phyloP scores from a whole-genome alignment of 2,113 vertebrate genomes.

The Corythornis madagascariensis region DNA sequence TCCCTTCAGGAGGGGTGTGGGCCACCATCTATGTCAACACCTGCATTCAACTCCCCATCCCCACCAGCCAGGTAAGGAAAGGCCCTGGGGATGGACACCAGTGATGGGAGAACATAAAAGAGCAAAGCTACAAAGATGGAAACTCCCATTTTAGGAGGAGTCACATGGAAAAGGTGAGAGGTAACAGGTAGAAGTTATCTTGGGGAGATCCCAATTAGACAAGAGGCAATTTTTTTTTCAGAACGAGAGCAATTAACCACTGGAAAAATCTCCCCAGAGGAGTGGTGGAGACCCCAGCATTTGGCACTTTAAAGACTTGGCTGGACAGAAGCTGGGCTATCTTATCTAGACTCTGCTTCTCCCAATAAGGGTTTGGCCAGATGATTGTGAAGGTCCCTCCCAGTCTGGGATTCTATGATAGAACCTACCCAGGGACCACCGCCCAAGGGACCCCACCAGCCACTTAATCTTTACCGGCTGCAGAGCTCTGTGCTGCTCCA shows the following conservation, averaged over 20 bases:
- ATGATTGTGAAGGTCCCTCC: background rate
- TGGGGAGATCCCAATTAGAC: background rate
- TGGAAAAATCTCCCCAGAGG: background rate
- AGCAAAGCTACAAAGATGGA: background rate
- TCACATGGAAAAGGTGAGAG: background rate
- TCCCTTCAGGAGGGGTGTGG: background rate
- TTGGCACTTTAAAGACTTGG: background rate
- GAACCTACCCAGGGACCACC: too few relatives aligned
- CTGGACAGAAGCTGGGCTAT: background rate
- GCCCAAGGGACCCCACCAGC: background rate
- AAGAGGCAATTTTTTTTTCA: background rate
- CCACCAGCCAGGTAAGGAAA: background rate
- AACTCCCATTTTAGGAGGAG: background rate
- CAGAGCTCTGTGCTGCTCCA: fast-evolving
- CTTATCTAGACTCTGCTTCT: background rate
- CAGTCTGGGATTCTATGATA: background rate
- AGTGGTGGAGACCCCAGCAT: background rate
- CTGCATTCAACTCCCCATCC: background rate
- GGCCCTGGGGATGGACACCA: background rate
- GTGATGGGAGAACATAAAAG: background rate
- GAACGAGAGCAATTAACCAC: background rate
- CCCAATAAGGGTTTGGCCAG: background rate
- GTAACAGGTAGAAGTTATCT: background rate
- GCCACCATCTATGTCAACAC: background rate
- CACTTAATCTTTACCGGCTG: conserved; percentile 12